Evolutionary conservation across 2,113 vertebrate genomes (phyloP).

Genomic region (Dicerorhinus sumatrensis): DNA sequence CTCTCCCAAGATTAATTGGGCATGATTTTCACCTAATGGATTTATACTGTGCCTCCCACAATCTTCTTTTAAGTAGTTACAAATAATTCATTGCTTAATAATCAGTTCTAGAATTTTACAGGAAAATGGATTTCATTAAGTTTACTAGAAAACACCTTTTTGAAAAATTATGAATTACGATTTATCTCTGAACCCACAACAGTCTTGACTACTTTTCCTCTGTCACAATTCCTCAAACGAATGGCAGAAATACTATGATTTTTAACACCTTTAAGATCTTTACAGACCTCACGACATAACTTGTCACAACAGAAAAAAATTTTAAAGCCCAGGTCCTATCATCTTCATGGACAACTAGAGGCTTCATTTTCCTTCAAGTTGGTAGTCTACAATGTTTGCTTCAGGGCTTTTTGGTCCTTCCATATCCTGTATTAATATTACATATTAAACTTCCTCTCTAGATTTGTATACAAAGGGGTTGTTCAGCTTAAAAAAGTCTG

Average conservation of each 20-base stretch:
- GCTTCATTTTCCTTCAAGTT: not conserved
- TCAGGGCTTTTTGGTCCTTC: not conserved
- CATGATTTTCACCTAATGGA: not conserved
- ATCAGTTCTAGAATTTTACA: not conserved
- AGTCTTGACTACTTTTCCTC: not conserved
- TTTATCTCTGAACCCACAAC: not conserved
- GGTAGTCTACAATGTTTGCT: too few relatives aligned
- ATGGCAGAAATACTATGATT: not conserved
- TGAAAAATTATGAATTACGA: not conserved
- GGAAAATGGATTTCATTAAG: not conserved
- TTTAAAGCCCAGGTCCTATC: not conserved
- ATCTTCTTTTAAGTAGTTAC: not conserved
- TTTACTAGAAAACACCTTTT: not conserved
- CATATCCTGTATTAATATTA: not conserved
- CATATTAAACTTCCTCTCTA: not conserved
- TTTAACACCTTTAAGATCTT: not conserved
- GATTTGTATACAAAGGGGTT: not conserved
- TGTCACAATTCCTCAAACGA: not conserved
- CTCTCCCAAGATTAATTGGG: not conserved
- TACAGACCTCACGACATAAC: not conserved
- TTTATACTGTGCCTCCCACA: not conserved
- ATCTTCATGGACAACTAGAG: not conserved
- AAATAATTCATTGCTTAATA: not conserved
- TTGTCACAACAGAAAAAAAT: not conserved
- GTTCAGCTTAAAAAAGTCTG: not conserved